Evolutionary conservation across 2,797 vertebrate species (phyloP).

Genomic region (Otus scops): DNA sequence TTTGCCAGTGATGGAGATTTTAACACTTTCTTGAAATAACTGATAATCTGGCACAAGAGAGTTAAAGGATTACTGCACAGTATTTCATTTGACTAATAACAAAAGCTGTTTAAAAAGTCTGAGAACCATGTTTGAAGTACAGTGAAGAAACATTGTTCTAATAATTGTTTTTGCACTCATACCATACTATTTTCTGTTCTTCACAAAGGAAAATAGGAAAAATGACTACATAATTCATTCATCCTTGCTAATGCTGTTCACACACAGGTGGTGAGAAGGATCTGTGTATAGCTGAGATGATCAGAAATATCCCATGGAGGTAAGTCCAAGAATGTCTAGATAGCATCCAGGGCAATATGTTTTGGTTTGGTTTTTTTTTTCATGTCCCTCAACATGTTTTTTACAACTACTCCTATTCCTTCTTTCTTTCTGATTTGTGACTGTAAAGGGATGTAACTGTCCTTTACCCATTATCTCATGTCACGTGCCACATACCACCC

Average conservation of each 20-base stretch:
- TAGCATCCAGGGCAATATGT: background rate
- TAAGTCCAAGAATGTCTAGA: background rate
- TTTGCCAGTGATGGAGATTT: constrained; percentile 71
- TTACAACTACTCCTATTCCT: background rate
- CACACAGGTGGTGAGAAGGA: background rate
- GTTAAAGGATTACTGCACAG: constrained; percentile 64
- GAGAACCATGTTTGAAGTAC: constrained; percentile 43
- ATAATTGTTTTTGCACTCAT: background rate
- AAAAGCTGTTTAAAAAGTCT: constrained; percentile 72
- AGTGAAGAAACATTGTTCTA: constrained; percentile 51
- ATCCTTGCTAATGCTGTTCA: background rate
- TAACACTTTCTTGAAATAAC: constrained; percentile 75
- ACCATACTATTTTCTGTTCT: constrained; percentile 8
- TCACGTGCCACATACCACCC: accelerated
- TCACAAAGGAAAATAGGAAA: background rate
- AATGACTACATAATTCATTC: background rate
- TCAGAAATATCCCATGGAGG: background rate
- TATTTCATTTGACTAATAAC: constrained; percentile 72
- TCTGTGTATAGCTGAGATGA: background rate
- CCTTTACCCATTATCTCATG: background rate
- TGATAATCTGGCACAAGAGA: constrained; percentile 76
- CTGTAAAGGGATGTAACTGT: background rate
- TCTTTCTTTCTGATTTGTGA: background rate
- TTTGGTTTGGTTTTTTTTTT: background rate
- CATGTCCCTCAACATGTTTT: background rate